Base-by-base conservation (phyloP, 2,888 invertebrate genomes). In the Miltochrista miniata region DNA sequence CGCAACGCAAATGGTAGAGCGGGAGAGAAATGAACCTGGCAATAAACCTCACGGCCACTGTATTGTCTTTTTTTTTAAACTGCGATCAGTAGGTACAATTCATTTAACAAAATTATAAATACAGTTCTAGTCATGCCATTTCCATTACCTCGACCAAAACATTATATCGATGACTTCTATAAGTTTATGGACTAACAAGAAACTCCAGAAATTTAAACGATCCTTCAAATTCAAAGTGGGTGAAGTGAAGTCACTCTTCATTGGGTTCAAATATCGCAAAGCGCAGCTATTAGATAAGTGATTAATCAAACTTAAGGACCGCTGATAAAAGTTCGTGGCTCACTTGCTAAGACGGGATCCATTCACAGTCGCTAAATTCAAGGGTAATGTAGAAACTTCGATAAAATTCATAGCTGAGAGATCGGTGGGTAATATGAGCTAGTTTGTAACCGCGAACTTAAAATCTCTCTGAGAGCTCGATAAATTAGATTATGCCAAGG, bases 261-360 rank as follows among this genome's bases (percentile, higher is more conserved):
- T 58, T 64, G 54, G 63, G 64, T 59, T 51, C 49, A 54, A 60
- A 59, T 65, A 69, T 61, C 53, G 48, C 54, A 46, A 56, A 66
- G 61, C 59, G 48, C 53, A 49, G 61, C 69, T 68, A 76, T 77
- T 68, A 79, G 18, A 5, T 24, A 69, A 59, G 63, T 76, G 77
- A 79, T 79, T 73, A 77, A 79, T 68, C 64, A 53, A 34, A 51
- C 56, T 57, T 67, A 54, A 42, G 47, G 29, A 63, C 38, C 39
- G 39, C 35, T 36, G 65, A 68, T 60, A 61, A 68, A 68, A 68
- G 55, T 68, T 58, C 33, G 53, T 50, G 54, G 58, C 56, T 57
- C 48, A 49, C 49, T 51, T 18, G 44, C 39, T 55, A 46, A 63
- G 18, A 35, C 53, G 40, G 54, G 66, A 59, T 61, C 51, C 56